Conservation (phyloP, 2,888 invertebrate species). For the Apotomis turbidana region DNA sequence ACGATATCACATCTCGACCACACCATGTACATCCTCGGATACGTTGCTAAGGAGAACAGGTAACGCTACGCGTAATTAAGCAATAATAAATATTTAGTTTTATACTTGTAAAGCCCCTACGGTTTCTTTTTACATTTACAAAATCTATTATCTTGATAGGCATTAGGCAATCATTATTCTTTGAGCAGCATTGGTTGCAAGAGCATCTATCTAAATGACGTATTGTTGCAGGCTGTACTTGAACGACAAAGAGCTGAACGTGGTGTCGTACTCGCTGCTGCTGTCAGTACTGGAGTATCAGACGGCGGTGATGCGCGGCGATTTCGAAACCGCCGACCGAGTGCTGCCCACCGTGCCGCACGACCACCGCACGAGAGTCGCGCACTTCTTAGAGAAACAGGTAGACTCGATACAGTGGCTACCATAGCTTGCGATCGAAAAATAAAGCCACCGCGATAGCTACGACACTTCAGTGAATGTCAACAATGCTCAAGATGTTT, state of each 20-base stretch:
- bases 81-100: too few relatives aligned
- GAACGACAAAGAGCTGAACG: slow-evolving; percentile 98
- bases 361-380: slow-evolving; percentile 98
- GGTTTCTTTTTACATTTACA: too few relatives aligned
- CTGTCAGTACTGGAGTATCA: slow-evolving; percentile 99
- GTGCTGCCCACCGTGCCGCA: slow-evolving; percentile 97
- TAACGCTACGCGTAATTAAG: slow-evolving; percentile 44
- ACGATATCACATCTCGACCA: slow-evolving; percentile 98
- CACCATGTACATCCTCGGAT: slow-evolving; percentile 98
- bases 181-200: too few relatives aligned
- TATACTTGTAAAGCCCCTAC: too few relatives aligned
- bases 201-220: too few relatives aligned
- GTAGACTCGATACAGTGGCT: slow-evolving; percentile 59
- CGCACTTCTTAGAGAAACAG: slow-evolving; percentile 99
- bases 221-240: slow-evolving; percentile 89
- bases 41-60: slow-evolving; percentile 97
- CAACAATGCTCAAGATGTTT: too few relatives aligned
- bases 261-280: slow-evolving; percentile 96
- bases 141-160: too few relatives aligned
- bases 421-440: too few relatives aligned
- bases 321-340: slow-evolving; percentile 97
- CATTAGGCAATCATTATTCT: too few relatives aligned
- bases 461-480: too few relatives aligned
- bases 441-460: too few relatives aligned
- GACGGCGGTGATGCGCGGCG: slow-evolving; percentile 99